These are phyloP conservation scores for Pinctada fucata DNA, from an alignment of 2,888 invertebrate genomes.

Conservation along the genomic window DNA sequence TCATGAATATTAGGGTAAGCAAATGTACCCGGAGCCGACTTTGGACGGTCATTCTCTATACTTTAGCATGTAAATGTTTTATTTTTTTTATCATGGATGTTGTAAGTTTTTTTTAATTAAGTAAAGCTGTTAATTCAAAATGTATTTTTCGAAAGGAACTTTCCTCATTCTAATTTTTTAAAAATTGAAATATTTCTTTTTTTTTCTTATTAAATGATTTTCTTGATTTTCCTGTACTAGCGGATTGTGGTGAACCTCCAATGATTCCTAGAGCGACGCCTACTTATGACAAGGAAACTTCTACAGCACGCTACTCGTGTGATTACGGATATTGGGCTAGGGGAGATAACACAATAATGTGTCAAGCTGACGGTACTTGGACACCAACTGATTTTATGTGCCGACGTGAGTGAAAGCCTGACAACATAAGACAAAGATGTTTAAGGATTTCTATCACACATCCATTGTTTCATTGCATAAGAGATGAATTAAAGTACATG, in stretches of 20 bases:
- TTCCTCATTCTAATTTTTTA: background rate
- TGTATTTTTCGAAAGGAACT: background rate
- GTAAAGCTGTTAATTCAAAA: background rate
- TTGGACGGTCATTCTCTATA: too few relatives aligned
- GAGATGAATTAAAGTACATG: too few relatives aligned
- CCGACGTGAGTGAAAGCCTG: background rate
- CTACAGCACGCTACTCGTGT: background rate
- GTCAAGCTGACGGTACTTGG: slow-evolving; percentile 3
- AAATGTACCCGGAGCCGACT: too few relatives aligned
- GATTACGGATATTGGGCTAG: background rate
- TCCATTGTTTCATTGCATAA: too few relatives aligned
- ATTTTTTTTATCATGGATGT: background rate
- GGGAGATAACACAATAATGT: background rate
- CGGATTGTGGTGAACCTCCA: slow-evolving; percentile 9
- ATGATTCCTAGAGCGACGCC: background rate
- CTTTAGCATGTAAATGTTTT: background rate
- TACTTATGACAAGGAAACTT: background rate
- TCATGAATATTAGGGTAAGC: too few relatives aligned
- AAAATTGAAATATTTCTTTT: background rate
- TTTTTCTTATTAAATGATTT: background rate
- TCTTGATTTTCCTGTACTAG: background rate
- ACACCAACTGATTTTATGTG: background rate
- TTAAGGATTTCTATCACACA: too few relatives aligned
- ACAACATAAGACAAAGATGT: too few relatives aligned
- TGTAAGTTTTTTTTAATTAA: background rate